phyloP scores from a whole-genome alignment of 1,140 invertebrate species.

The Drosophila jambulina region DNA sequence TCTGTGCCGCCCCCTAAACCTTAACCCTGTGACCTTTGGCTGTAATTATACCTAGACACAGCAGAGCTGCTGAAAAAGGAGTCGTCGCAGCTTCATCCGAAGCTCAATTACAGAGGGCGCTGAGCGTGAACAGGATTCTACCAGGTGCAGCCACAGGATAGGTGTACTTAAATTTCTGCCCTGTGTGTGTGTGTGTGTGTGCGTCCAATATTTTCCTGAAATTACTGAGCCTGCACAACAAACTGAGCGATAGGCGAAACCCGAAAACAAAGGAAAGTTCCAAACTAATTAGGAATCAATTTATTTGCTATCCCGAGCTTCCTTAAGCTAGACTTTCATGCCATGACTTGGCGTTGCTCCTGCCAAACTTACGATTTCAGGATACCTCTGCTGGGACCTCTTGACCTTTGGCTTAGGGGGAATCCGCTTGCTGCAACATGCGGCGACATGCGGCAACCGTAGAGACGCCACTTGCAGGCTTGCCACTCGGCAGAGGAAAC shows the following conservation, averaged over 20 bases:
- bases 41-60: conserved; percentile 60
- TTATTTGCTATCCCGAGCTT: conserved; percentile 8
- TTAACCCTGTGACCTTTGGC: conserved; percentile 46
- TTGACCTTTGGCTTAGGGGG: conserved; percentile 28
- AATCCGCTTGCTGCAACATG: conserved; percentile 38
- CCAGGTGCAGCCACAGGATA: conserved; percentile 10
- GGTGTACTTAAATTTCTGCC: conserved; percentile 14
- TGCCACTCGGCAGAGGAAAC: conserved; percentile 5
- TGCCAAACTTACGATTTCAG: not conserved
- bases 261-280: conserved; percentile 16
- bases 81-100: not conserved
- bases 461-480: conserved; percentile 23
- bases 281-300: conserved; percentile 34
- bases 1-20: not conserved
- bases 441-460: conserved; percentile 25
- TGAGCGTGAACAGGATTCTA: conserved; percentile 21
- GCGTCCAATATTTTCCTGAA: not conserved
- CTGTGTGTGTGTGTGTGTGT: conserved; percentile 1
- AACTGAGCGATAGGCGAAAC: not conserved
- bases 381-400: not conserved
- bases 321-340: not conserved
- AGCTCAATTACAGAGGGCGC: conserved; percentile 47
- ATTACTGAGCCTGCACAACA: not conserved
- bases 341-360: not conserved
- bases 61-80: conserved; percentile 2